Conservation (phyloP, 2,888 invertebrate species). For the Ferdinandea cuprea region DNA sequence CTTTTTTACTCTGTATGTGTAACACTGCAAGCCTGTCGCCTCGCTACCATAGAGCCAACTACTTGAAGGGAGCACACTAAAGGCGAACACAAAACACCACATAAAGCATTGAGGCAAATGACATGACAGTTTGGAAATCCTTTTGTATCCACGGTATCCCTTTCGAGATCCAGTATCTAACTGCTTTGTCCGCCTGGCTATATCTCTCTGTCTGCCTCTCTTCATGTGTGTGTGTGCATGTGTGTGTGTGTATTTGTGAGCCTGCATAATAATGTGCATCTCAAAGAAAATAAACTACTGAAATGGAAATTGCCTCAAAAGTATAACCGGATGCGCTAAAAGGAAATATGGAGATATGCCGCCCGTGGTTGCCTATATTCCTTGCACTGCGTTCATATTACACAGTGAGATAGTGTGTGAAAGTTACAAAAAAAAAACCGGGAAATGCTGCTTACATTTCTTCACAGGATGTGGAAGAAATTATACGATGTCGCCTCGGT, state of each 20-base stretch:
- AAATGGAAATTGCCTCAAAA: constrained; percentile 71
- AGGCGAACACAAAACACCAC: constrained; percentile 33
- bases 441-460: constrained; percentile 58
- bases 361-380: constrained; percentile 47
- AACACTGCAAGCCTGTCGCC: constrained; percentile 21
- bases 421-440: constrained; percentile 16
- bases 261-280: constrained; percentile 67
- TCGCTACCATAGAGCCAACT: background rate
- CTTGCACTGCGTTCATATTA: constrained; percentile 25
- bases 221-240: no score
- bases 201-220: constrained; percentile 47
- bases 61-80: background rate
- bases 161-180: constrained; percentile 44
- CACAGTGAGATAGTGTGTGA: constrained; percentile 31
- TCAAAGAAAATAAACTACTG: constrained; percentile 69
- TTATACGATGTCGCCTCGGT: constrained; percentile 67
- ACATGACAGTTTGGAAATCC: constrained; percentile 68
- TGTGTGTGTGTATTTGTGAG: constrained; percentile 3
- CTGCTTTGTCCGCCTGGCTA: constrained; percentile 51
- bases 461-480: constrained; percentile 65
- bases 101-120: constrained; percentile 61
- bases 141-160: constrained; percentile 56
- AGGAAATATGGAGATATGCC: constrained; percentile 65
- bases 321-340: constrained; percentile 70
- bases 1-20: background rate